Base-by-base conservation (phyloP, 2,888 invertebrate species). In the Elysia crispata region DNA sequence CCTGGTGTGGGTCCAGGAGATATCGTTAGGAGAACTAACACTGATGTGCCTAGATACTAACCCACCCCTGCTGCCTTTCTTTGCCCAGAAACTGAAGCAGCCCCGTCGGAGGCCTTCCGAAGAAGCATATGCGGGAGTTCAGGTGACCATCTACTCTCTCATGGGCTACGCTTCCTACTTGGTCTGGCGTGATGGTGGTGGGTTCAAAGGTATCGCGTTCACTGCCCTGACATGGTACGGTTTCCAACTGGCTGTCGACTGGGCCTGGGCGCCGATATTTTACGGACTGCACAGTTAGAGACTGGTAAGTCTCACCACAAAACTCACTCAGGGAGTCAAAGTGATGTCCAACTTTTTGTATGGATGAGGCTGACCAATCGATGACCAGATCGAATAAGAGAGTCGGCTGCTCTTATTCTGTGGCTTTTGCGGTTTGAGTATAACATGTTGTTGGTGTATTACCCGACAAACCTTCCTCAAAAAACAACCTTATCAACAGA, bases 101-200 rank as follows among this genome's bases (percentile, higher is more conserved):
- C 96, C 97, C 0, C 89, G 93, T 5, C 96, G 95, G 94, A 94
- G 94, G 33, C 97, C 97, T 30, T 97, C 97, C 6, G 95, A 95
- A 85, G 95, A 95, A 94, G 93, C 94, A 0, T 96, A 96, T 90
- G 95, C 94, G 0, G 96, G 96, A 0, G 94, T 95, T 1, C 97
- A 97, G 97, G 95, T 95, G 0, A 90, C 93, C 0, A 91, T 97
- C 3, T 97, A 97, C 89, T 94, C 94, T 5, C 93, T 95, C 5
- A 96, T 97, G 95, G 97, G 97, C 0, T 96, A 95, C 89, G 96
- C 96, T 1, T 96, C 96, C 0, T 97, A 96, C 90, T 91, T 96
- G 86, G 95, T 96, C 0, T 96, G 94, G 93, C 94, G 94, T 82
- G 95, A 96, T 87, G 95, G 96, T 0, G 95, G 95, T 77, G 96